phyloP scores from a whole-genome alignment of 2,888 invertebrate species.

The Coleophora deauratella region DNA sequence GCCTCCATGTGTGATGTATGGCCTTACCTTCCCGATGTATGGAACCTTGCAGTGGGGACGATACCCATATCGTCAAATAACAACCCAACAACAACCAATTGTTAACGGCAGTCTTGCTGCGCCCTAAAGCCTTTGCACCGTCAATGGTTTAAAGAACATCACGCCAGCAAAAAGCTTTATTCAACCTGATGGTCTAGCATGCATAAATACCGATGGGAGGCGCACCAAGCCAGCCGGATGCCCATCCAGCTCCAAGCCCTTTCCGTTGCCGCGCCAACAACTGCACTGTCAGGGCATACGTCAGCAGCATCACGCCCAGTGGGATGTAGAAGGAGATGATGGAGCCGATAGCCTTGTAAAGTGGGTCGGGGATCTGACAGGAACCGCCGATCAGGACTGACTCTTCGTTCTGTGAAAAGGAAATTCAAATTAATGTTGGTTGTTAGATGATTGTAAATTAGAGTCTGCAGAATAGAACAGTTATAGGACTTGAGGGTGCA shows the following conservation, averaged over 20 bases:
- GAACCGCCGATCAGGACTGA: constrained; percentile 88
- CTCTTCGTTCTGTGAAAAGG: constrained; percentile 79
- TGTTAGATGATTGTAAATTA: too few relatives aligned
- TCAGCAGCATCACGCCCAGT: constrained; percentile 93
- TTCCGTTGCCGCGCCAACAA: constrained; percentile 88
- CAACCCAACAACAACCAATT: too few relatives aligned
- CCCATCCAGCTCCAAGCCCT: constrained; percentile 80
- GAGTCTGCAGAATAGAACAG: too few relatives aligned
- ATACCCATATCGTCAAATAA: too few relatives aligned
- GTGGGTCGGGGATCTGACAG: constrained; percentile 90
- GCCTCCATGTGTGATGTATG: too few relatives aligned
- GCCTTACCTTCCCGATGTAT: too few relatives aligned
- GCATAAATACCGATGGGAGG: constrained; percentile 67
- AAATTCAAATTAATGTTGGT: neutral
- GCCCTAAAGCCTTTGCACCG: too few relatives aligned
- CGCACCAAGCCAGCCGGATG: constrained; percentile 83
- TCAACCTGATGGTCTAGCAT: neutral
- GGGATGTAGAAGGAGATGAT: constrained; percentile 98
- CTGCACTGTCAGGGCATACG: constrained; percentile 94
- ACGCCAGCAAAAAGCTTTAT: too few relatives aligned
- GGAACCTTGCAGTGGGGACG: too few relatives aligned
- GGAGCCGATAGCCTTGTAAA: constrained; percentile 94
- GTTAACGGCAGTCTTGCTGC: too few relatives aligned
- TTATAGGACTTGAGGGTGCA: too few relatives aligned
- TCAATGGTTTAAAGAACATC: too few relatives aligned